Conservation (phyloP, 2,888 invertebrate genomes). For the Tipula unca region DNA sequence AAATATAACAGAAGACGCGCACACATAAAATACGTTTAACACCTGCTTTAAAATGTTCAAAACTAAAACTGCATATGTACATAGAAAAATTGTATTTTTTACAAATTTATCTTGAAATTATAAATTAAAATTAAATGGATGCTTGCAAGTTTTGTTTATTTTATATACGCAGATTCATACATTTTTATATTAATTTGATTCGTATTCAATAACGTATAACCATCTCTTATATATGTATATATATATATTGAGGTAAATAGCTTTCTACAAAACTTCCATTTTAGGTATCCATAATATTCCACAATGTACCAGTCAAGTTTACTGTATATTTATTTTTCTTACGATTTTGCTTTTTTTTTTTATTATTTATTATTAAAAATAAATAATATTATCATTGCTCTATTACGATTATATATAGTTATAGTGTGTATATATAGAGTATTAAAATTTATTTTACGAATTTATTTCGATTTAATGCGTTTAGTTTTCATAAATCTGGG, state of each 20-base stretch:
- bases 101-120: neutral
- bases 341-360: neutral
- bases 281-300: conserved; percentile 27
- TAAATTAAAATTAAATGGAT: neutral
- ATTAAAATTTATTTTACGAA: neutral
- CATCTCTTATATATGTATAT: conserved; percentile 25
- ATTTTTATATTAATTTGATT: neutral
- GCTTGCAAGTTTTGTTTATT: neutral
- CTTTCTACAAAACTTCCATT: conserved; percentile 33
- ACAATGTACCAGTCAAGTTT: conserved; percentile 21
- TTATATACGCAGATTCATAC: neutral
- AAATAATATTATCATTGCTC: neutral
- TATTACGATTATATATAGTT: neutral
- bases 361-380: no score
- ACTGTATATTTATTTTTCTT: neutral
- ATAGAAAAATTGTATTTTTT: neutral
- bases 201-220: conserved; percentile 25
- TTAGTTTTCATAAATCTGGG: neutral
- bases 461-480: neutral
- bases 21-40: neutral
- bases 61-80: neutral
- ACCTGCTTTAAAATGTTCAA: neutral
- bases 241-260: conserved; percentile 30
- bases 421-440: neutral
- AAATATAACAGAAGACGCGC: neutral